A percentile compares a stretch with the other conserved stretches of the same genome.
Conservation (phyloP, 2,888 invertebrate genomes). For the Caenorhabditis macrosperma region DNA sequence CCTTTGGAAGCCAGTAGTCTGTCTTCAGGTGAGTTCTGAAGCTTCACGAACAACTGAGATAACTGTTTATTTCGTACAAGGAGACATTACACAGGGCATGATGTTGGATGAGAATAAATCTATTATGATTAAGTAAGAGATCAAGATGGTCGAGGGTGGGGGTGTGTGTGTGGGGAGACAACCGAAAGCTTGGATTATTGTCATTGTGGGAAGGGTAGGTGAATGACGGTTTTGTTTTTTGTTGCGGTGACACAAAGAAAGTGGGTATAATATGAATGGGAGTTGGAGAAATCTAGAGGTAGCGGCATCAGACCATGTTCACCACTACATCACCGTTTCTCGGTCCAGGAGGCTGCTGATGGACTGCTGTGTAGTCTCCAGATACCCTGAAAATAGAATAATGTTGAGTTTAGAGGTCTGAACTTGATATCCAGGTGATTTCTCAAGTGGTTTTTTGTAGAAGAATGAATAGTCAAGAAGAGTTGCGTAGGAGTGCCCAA, state of each 20-base stretch:
- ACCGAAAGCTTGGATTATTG: constrained; percentile 50
- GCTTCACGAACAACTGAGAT: neutral
- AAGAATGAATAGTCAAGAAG: constrained; percentile 14
- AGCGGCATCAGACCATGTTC: constrained; percentile 33
- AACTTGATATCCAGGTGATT: neutral
- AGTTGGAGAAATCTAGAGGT: neutral
- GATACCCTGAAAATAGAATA: constrained; percentile 48
- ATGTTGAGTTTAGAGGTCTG: neutral
- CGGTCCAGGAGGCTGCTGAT: constrained; percentile 37
- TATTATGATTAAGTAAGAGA: constrained; percentile 46
- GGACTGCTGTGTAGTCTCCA: constrained; percentile 55
- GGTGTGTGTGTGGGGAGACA: neutral
- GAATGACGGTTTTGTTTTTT: constrained; percentile 14
- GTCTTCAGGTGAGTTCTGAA: too few relatives aligned
- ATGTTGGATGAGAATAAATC: constrained; percentile 13
- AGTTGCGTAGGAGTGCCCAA: constrained; percentile 15
- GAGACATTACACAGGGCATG: constrained; percentile 8
- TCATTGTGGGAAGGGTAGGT: constrained; percentile 17
- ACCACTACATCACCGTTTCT: constrained; percentile 43
- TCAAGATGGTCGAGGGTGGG: constrained; percentile 34
- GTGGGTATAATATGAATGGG: constrained; percentile 38
- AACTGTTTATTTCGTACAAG: neutral
- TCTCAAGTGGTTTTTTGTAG: neutral
- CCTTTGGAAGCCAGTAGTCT: too few relatives aligned
- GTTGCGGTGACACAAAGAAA: constrained; percentile 30